Conservation (phyloP, 64 coral and sea anemone species). For the Cladopsammia gracilis region DNA sequence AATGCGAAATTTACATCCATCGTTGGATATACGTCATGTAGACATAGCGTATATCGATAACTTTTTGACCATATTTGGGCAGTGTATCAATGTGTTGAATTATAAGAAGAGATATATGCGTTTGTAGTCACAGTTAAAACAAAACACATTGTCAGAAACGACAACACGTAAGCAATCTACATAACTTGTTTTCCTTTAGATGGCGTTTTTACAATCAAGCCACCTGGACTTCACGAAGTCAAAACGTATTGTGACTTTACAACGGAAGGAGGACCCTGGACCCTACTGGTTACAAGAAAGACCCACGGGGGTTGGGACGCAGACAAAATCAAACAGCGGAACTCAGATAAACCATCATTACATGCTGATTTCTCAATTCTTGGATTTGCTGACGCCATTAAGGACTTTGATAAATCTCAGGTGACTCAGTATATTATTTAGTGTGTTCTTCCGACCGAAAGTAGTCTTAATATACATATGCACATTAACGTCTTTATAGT, state of each 20-base stretch:
- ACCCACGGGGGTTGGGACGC: conserved; percentile 51
- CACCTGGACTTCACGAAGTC: conserved; percentile 49
- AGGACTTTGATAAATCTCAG: conserved; percentile 69
- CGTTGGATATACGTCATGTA: no score
- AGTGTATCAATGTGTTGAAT: no score
- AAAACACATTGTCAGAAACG: no score
- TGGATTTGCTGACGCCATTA: conserved; percentile 78
- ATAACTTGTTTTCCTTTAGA: not conserved
- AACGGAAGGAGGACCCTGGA: conserved; percentile 73
- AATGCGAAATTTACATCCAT: no score
- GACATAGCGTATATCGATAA: no score
- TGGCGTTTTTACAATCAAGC: conserved; percentile 73
- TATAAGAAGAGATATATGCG: no score
- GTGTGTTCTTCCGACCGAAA: no score
- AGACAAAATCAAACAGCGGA: conserved; percentile 72
- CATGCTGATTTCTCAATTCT: conserved; percentile 76
- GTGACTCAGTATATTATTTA: not conserved
- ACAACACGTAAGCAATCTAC: no score
- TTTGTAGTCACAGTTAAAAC: no score
- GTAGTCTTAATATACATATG: no score
- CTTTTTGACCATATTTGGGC: no score
- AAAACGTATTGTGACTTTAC: conserved; percentile 84
- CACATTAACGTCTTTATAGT: no score
- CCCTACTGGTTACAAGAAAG: conserved; percentile 68
- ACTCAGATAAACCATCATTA: conserved; percentile 57